Base-by-base conservation (phyloP, 1,140 invertebrate species). In the Aleiodes sp. region DNA sequence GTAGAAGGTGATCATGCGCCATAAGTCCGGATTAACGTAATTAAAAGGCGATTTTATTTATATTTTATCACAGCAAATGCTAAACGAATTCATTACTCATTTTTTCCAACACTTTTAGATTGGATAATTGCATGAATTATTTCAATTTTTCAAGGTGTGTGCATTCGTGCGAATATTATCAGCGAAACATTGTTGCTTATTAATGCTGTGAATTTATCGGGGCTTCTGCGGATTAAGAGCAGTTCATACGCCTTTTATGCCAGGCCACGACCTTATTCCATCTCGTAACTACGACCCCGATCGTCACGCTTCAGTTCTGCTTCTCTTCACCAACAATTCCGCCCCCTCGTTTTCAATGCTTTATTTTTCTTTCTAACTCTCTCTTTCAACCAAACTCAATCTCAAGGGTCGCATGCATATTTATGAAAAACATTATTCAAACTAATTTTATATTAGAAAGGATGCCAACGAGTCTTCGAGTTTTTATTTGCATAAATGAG, bases 341-440 rank as follows among this genome's bases (percentile, higher is more conserved):
- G 59, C 39, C 46, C 59, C 19, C 12, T 14, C 31, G 16, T 16
- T 8, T 28, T 9, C 46, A 9, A 12, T 29, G 21, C 37, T 43
- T 24, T 26, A 4, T 68, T 72, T 66, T 64, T 59, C 60, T 65
- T 41, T 66, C 43, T 59, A 3, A 59, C 46, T 46, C 64, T 39
- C 46, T 52, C 35, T 33, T 43, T 29, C 19, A 59, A n/a, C 28
- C 28, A 59, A 59, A 63, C 57, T 28, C 66, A 52, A 61, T 19
- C 46, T 43, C 68, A 41, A 70, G 72, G 69, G 68, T 57, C 61
- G 29, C 75, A 82, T 80, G 74, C 76, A 82, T 82, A 82, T 82
- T 82, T 79, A 82, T 82, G 77, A 70, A 79, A 73, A 78, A 75
- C 75, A 78, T 82, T 80, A 77, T 78, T 81, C 78, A 76, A 76